Evolutionary conservation across 1,140 invertebrate species (phyloP), one percentile per base, ranked within the genome.

Genomic region (Hylyphantes graminicola): DNA sequence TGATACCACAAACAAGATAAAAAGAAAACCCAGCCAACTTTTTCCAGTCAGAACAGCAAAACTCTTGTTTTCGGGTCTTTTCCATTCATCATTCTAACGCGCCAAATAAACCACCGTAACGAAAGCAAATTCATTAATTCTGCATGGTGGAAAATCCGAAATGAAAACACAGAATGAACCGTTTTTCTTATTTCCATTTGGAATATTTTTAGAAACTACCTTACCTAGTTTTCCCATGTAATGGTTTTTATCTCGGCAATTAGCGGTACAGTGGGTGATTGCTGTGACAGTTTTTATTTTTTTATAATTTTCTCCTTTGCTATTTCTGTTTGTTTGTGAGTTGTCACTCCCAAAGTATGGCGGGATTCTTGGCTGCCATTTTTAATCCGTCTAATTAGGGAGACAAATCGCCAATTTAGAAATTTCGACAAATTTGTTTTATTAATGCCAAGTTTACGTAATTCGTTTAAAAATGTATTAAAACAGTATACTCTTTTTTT

Each of bases 161-260:
- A 59, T 59, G n/a, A 59, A 59, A 59, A 9, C 12, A 59, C 8
- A 59, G 63, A 21, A 21, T 21, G 10, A 21, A n/a, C 10, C 12
- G 15, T 65, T n/a, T 65, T 19, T 64, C 10, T n/a, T 19, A n/a
- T 64, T 78, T 67, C 12, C 15, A 15, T 64, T 19, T 55, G 48
- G n/a, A 70, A 55, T 57, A 80, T 80, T 80, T 80, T 54, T 80
- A 80, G 77, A 61, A 35, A 76, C 57, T 54, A 61, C 54, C 51
- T 68, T 55, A 80, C 77, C 54, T 70, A 64, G 67, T 78, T 78
- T 35, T 35, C 35, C 35, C 76, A 35, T 78, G 67, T 78, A 55
- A 19, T 48, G 76, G 54, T 80, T 80, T 80, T 80, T 80, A 80
- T 80, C 77, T 54, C 51, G 51, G 77, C 63, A 80, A 80, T 80